Evolutionary conservation across 2,797 vertebrate genomes (phyloP).

Genomic region (Carapus acus): DNA sequence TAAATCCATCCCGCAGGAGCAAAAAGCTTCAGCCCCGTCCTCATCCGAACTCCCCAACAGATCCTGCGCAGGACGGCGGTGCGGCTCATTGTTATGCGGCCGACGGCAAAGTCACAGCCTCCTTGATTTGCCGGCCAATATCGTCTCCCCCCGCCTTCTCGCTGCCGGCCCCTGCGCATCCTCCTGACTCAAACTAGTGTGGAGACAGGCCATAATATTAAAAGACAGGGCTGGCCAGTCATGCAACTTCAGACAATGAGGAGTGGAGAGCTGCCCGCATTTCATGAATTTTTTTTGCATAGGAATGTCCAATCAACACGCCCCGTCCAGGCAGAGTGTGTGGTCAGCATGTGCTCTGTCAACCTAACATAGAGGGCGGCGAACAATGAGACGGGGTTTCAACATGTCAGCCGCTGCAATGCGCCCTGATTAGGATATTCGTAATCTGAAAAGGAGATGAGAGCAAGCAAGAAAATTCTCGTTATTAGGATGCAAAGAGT

Average conservation of each 20-base stretch:
- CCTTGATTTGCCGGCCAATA: not conserved
- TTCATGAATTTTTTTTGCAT: slow-evolving; percentile 30
- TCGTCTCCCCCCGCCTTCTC: not conserved
- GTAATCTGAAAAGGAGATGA: slow-evolving; percentile 11
- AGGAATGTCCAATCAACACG: slow-evolving; percentile 21
- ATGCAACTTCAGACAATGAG: not conserved
- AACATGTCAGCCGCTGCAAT: slow-evolving; percentile 19
- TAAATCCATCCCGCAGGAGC: not conserved
- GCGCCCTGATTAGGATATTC: slow-evolving; percentile 9
- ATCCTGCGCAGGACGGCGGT: not conserved
- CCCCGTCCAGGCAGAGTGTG: not conserved
- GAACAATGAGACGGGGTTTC: slow-evolving; percentile 11
- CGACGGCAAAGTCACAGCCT: not conserved
- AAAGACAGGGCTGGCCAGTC: slow-evolving; percentile 9
- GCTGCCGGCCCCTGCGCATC: not conserved
- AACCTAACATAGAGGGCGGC: slow-evolving; percentile 15
- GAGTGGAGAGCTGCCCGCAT: not conserved
- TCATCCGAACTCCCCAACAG: not conserved
- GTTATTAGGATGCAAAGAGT: too few species aligned
- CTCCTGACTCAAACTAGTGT: slow-evolving; percentile 1
- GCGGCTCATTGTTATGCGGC: slow-evolving; percentile 1
- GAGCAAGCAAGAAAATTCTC: too few species aligned
- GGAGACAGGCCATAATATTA: slow-evolving; percentile 8
- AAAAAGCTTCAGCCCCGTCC: not conserved
- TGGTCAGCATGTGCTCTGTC: slow-evolving; percentile 13